Evolutionary conservation across 2,888 invertebrate genomes (phyloP), one percentile per base, ranked within the genome.

Genomic region (Piscicola geometra): DNA sequence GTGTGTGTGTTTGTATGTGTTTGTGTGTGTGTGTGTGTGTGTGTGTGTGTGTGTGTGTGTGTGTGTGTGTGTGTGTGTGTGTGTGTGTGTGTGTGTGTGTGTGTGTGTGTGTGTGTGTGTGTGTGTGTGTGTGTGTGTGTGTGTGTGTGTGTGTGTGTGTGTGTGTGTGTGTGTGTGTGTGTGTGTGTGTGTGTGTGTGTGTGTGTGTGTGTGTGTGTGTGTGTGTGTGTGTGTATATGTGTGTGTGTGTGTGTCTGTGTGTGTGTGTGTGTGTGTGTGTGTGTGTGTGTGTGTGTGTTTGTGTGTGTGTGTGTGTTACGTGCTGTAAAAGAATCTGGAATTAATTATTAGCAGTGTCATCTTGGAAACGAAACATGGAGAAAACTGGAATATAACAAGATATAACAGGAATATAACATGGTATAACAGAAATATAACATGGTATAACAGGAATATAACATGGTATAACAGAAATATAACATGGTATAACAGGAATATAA

Each of bases 71-170:
- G 52, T 71, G 32, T 71, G 52, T 71, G 3, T 50, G 52, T 71
- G 32, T 71, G 52, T 52, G 32, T 71, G 52, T 71, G 3, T 71
- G 52, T 52, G 32, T 71, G 52, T 71, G 32, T 71, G 47, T 71
- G 32, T 50, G 52, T 71, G 32, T 71, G 52, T 71, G 32, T 71
- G 52, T 71, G 32, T 71, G 52, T 71, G 32, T 71, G 52, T 52
- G 33, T 72, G 56, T 72, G 56, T 72, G 72, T 72, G 56, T 72
- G 72, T 72, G 56, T 72, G 72, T 72, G 56, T 72, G 72, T 72
- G 33, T 72, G 72, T 72, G 33, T 72, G 72, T 72, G 33, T 72
- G 60, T 72, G 33, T 56, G 72, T 72, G 2, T 72, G 56, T 56
- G 5, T 72, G 56, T 72, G 32, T 72, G 56, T 5, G 56, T 56